These are phyloP conservation scores for Bambusicola thoracicus DNA, from an alignment of 2,113 vertebrate species.

Conservation along the genomic window DNA sequence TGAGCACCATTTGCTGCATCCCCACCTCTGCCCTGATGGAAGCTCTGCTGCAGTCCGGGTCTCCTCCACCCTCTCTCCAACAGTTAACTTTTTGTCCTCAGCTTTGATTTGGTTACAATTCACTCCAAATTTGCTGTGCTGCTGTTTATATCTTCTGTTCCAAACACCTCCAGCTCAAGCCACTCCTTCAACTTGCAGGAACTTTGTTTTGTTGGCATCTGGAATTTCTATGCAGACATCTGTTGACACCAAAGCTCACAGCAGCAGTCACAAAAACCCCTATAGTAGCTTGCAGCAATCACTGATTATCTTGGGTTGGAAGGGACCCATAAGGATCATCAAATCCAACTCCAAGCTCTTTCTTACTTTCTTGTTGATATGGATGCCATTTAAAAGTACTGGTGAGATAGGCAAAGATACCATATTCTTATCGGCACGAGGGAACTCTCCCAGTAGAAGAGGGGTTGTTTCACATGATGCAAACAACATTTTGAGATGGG, in stretches of 20 bases:
- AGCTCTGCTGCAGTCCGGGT: not conserved
- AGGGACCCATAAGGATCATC: no score
- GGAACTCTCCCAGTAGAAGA: not conserved
- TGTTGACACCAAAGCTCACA: not conserved
- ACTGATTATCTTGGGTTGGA: not conserved
- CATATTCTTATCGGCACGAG: not conserved
- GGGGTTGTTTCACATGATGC: not conserved
- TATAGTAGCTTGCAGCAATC: not conserved
- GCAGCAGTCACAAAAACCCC: not conserved
- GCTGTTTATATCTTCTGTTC: not conserved
- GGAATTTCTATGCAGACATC: not conserved
- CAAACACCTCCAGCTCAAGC: not conserved
- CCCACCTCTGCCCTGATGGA: not conserved
- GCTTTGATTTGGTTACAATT: not conserved
- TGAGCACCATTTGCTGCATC: not conserved
- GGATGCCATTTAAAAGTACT: not conserved
- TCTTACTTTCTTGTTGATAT: not conserved
- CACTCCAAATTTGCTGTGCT: not conserved
- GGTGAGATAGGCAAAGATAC: not conserved
- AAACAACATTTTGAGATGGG: not conserved
- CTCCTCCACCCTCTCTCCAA: not conserved
- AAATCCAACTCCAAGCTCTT: no score
- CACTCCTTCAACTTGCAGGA: not conserved
- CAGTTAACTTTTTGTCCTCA: not conserved
- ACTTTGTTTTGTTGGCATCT: not conserved